Conservation (phyloP, 2,113 vertebrate species). For the Struthio camelus region DNA sequence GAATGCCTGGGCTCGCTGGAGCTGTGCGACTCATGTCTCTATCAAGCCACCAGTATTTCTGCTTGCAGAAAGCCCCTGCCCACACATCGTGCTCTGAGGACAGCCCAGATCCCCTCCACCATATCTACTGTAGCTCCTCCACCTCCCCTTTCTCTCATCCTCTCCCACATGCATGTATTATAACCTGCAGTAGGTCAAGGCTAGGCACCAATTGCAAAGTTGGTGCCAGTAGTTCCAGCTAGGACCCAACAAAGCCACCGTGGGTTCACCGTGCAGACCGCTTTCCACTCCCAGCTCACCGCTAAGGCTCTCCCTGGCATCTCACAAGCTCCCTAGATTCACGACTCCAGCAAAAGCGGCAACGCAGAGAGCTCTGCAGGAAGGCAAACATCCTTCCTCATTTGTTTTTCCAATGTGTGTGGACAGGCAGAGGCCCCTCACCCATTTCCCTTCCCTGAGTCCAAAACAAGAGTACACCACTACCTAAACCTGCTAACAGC, state of each 20-base stretch:
- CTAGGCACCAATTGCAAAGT: not conserved
- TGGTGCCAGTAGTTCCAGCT: not conserved
- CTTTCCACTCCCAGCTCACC: too few relatives aligned
- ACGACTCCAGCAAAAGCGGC: too few relatives aligned
- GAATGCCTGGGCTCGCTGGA: too few relatives aligned
- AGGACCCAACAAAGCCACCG: not conserved
- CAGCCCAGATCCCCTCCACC: not conserved
- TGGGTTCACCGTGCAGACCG: too few relatives aligned
- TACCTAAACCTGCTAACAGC: not conserved
- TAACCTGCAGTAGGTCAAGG: too few relatives aligned
- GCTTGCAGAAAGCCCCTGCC: not conserved
- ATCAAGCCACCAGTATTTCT: not conserved
- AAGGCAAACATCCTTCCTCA: not conserved
- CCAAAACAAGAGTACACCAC: accelerated
- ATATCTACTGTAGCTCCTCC: not conserved
- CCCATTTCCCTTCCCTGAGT: not conserved
- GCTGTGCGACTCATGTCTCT: accelerated
- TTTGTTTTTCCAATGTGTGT: not conserved
- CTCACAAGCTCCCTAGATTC: too few relatives aligned
- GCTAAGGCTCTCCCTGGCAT: too few relatives aligned
- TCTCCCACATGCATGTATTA: accelerated
- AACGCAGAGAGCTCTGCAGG: not conserved
- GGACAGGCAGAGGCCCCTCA: not conserved
- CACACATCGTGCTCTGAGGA: not conserved
- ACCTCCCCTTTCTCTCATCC: too few relatives aligned